Evolutionary conservation across 2,888 invertebrate species (phyloP).

Genomic region (Encarsia formosa): DNA sequence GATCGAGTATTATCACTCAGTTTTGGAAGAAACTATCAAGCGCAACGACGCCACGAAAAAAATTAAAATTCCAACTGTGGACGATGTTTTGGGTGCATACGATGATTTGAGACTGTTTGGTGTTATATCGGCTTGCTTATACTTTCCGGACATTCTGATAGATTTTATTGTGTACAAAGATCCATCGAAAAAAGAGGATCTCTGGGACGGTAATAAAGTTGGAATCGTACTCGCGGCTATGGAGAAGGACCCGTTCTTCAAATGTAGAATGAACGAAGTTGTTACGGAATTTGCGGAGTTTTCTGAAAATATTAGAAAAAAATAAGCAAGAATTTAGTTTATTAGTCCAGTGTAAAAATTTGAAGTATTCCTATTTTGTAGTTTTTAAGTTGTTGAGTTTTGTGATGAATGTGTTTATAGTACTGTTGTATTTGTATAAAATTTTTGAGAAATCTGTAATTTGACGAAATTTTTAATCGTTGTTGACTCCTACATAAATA

Average conservation of each 20-base stretch:
- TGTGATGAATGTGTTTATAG: too few relatives aligned
- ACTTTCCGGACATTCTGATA: background rate
- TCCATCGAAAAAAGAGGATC: background rate
- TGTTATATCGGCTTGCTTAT: background rate
- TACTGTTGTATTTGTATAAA: too few relatives aligned
- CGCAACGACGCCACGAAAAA: slow-evolving; percentile 18
- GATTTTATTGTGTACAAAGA: background rate
- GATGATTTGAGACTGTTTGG: background rate
- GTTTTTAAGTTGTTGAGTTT: too few relatives aligned
- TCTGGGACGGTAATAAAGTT: background rate
- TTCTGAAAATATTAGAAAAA: too few relatives aligned
- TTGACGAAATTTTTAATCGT: too few relatives aligned
- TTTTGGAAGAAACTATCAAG: slow-evolving; percentile 19
- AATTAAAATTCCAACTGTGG: background rate
- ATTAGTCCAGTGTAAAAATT: too few relatives aligned
- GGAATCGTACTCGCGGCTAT: background rate
- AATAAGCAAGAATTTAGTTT: too few relatives aligned
- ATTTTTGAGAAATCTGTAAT: too few relatives aligned
- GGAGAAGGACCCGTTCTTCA: background rate
- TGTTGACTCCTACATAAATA: too few relatives aligned
- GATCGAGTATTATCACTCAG: slow-evolving; percentile 21
- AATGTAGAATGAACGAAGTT: background rate
- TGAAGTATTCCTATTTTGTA: too few relatives aligned
- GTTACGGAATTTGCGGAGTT: background rate
- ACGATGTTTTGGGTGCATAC: background rate